These are phyloP conservation scores for Solenopsis fugax DNA, from an alignment of 1,140 invertebrate species.

Conservation along the genomic window DNA sequence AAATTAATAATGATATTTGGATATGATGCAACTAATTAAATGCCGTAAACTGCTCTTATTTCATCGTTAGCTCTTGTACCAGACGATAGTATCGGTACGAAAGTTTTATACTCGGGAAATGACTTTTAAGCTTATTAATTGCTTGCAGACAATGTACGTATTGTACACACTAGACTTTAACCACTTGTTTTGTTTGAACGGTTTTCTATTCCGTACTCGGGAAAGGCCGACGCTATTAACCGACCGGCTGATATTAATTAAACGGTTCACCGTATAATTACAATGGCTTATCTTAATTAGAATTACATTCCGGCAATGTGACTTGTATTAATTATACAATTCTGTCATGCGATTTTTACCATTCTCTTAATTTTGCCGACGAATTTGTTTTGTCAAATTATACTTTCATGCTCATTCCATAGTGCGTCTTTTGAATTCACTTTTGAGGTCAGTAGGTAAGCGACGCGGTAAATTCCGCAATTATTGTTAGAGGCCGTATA, in stretches of 20 bases:
- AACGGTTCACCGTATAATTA: background rate
- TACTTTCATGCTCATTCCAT: background rate
- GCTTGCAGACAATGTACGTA: background rate
- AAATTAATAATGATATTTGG: background rate
- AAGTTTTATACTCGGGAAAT: background rate
- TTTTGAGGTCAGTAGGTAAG: background rate
- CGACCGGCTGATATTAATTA: background rate
- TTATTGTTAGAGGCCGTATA: background rate
- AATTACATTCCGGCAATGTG: background rate
- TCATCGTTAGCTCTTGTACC: background rate
- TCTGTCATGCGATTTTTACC: background rate
- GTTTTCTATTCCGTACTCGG: background rate
- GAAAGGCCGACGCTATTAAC: background rate
- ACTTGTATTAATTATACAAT: background rate
- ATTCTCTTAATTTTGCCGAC: background rate
- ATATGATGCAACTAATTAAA: background rate
- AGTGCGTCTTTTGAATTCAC: background rate
- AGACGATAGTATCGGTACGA: background rate
- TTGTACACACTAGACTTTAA: background rate
- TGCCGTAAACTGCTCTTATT: background rate
- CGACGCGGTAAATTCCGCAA: background rate
- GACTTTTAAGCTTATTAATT: background rate
- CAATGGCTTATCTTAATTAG: background rate
- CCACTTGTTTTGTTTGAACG: background rate
- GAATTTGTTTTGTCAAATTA: background rate